Evolutionary conservation across 2,113 vertebrate genomes (phyloP).

Genomic region (Peromyscus leucopus): DNA sequence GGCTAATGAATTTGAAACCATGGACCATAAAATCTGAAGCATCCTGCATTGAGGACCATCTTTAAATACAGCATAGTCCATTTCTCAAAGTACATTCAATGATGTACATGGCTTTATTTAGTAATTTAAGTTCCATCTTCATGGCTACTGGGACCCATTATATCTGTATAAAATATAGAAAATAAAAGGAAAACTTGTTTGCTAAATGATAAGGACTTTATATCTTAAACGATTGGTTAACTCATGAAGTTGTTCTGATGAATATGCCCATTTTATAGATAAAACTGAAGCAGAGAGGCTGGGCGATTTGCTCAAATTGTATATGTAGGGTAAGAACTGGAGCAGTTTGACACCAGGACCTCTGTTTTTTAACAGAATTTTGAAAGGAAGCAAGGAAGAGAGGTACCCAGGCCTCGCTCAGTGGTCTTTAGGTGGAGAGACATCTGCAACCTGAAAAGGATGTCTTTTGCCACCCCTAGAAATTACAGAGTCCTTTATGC

Average conservation of each 20-base stretch:
- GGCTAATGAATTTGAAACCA: background rate
- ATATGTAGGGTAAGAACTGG: background rate
- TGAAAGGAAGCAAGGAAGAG: background rate
- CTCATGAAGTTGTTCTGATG: background rate
- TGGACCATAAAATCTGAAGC: no score
- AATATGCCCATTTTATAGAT: background rate
- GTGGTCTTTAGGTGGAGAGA: background rate
- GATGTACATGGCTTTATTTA: background rate
- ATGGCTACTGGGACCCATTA: background rate
- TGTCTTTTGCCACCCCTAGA: background rate
- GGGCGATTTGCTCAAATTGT: background rate
- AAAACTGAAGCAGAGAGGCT: background rate
- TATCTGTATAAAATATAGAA: background rate
- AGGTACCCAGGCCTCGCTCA: background rate
- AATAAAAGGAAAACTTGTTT: conserved; percentile 11
- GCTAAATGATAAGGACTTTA: background rate
- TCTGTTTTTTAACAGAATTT: background rate
- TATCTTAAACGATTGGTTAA: background rate
- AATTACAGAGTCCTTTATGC: background rate
- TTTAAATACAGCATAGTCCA: background rate
- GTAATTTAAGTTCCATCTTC: background rate
- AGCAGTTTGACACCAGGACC: background rate
- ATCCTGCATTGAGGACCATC: background rate
- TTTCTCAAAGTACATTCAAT: background rate
- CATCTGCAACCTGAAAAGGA: background rate